A percentile compares a stretch with the other conserved stretches of the same genome.
Conservation (phyloP, 2,113 vertebrate genomes). For the Heterotilapia buettikoferi region DNA sequence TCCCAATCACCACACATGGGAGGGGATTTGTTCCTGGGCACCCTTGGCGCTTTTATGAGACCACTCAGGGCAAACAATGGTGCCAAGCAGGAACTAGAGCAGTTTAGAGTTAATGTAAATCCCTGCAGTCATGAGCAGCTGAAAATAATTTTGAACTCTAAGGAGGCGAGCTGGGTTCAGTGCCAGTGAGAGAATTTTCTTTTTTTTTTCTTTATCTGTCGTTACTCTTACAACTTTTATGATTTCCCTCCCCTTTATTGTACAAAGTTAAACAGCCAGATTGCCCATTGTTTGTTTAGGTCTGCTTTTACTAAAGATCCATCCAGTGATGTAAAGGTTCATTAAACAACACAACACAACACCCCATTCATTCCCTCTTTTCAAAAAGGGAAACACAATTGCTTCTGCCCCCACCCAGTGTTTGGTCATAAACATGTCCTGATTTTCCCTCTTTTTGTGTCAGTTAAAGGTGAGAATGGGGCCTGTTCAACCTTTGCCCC, state of each 20-base stretch:
- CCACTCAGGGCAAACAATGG: not conserved
- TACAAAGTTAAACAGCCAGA: slow-evolving; percentile 1
- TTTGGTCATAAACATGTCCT: slow-evolving; percentile 18
- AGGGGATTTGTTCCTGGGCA: slow-evolving; percentile 28
- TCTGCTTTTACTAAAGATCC: not conserved
- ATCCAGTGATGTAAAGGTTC: not conserved
- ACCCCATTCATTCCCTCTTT: not conserved
- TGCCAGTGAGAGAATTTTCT: not conserved
- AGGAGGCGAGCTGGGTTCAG: not conserved
- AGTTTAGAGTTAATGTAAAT: slow-evolving; percentile 57
- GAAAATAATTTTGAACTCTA: slow-evolving; percentile 59
- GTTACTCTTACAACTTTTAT: not conserved
- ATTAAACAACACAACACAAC: slow-evolving; percentile 25
- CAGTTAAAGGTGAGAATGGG: not conserved
- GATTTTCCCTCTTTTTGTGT: not conserved
- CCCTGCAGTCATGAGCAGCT: slow-evolving; percentile 44
- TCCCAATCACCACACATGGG: slow-evolving; percentile 41
- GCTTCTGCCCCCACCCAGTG: not conserved
- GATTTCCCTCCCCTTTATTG: not conserved
- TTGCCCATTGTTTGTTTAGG: not conserved
- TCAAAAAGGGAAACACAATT: not conserved
- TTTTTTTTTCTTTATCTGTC: not conserved
- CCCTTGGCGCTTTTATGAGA: slow-evolving; percentile 34
- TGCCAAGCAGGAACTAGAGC: slow-evolving; percentile 43
- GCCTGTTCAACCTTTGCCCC: slow-evolving; percentile 8